Percentiles rank a stretch among this genome's conserved stretches.
These are phyloP conservation scores for Drosophila funebris DNA, from an alignment of 1,140 invertebrate genomes.

Conservation along the genomic window DNA sequence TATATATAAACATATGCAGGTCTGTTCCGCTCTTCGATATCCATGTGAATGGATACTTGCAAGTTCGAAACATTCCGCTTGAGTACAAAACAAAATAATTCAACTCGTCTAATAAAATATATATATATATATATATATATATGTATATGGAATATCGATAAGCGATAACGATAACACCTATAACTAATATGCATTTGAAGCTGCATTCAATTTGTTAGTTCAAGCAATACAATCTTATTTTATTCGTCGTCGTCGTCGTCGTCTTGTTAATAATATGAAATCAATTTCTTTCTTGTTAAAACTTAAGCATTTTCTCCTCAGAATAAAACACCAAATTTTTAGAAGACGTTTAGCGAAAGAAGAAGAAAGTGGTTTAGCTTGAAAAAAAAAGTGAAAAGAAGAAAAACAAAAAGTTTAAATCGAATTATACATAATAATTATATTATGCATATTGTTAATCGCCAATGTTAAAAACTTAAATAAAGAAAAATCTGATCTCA, in stretches of 20 bases:
- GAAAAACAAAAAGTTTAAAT: constrained; percentile 33
- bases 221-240: constrained; percentile 11
- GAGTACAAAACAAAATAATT: constrained; percentile 9
- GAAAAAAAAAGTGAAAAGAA: constrained; percentile 52
- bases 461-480: constrained; percentile 62
- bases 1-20: constrained; percentile 4
- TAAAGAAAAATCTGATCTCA: constrained; percentile 49
- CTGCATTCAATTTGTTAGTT: constrained; percentile 9
- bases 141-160: constrained; percentile 1
- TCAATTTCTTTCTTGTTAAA: constrained; percentile 24
- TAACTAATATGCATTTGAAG: constrained; percentile 25
- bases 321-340: constrained; percentile 38
- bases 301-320: constrained; percentile 23
- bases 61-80: background rate
- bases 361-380: constrained; percentile 45
- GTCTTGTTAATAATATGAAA: constrained; percentile 22
- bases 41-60: background rate
- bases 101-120: constrained; percentile 13
- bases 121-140: background rate
- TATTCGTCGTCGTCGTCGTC: constrained; percentile 12
- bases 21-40: background rate
- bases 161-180: constrained; percentile 7
- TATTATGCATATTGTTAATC: constrained; percentile 61
- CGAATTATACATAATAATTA: constrained; percentile 19
- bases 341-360: constrained; percentile 29